These are phyloP conservation scores for Cyrtodaria siliqua DNA, from an alignment of 2,888 invertebrate genomes.

Conservation along the genomic window DNA sequence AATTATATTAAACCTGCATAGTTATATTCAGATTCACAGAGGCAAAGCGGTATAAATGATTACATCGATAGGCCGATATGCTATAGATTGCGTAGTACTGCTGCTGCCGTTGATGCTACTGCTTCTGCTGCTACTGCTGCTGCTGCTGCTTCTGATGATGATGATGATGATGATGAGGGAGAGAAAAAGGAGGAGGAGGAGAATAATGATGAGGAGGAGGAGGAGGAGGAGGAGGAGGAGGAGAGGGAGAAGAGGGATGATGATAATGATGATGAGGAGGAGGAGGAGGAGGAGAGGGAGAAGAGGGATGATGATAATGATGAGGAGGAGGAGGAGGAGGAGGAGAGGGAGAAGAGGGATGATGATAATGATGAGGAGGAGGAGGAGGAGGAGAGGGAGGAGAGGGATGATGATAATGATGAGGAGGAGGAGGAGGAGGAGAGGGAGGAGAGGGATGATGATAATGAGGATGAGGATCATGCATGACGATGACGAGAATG, in stretches of 20 bases:
- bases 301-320: too few relatives aligned
- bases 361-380: constrained; percentile 5
- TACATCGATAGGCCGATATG: too few relatives aligned
- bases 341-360: constrained; percentile 12
- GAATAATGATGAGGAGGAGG: constrained; percentile 23
- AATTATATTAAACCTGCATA: too few relatives aligned
- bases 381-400: constrained; percentile 18
- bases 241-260: constrained; percentile 15
- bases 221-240: not conserved
- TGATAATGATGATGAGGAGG: constrained; percentile 25
- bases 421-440: not conserved
- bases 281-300: too few relatives aligned
- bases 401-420: constrained; percentile 14
- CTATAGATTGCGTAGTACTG: not conserved
- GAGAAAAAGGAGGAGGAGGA: constrained; percentile 6
- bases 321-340: constrained; percentile 19
- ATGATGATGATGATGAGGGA: too few relatives aligned
- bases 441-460: too few relatives aligned
- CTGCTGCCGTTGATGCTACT: too few relatives aligned
- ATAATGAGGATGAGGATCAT: constrained; percentile 14
- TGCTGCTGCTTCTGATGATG: too few relatives aligned
- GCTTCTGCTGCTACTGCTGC: too few relatives aligned
- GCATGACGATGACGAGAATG: constrained; percentile 11
- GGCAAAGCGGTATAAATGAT: too few relatives aligned
- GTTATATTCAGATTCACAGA: too few relatives aligned